Base-by-base conservation (phyloP, 2,888 invertebrate species). In the Lucinisca nassula region DNA sequence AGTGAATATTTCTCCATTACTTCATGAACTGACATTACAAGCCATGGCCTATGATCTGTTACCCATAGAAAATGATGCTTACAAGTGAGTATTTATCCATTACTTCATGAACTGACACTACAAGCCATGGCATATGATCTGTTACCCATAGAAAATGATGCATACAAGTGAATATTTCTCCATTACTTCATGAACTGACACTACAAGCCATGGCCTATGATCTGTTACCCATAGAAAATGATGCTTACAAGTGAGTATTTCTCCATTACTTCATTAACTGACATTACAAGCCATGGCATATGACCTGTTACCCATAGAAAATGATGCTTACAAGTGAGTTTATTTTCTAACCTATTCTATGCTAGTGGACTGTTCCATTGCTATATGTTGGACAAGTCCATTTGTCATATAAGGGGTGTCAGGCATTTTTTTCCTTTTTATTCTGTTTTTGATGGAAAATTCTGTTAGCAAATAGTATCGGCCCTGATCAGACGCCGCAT, bases 71-170 rank as follows among this genome's bases (percentile, higher is more conserved):
- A 99, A 99, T 96, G 99, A 99, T 96, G 99, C 99, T n/a, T 99
- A 99, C 97, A 99, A 98, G 98, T 98, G 87, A 92, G 95, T 91
- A 98, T 99, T 61, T 98, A 99, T 12, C 99, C 99, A 0, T 97
- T 99, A 78, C 97, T 99, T 75, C 99, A 99, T 96, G 99, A 99
- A 96, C 97, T 99, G 79, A 99, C 99, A 0, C 97, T 99, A 85
- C 99, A 99, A 97, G 99, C 99, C 38, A 99, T 99, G 99, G 99
- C 99, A 55, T 99, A 99, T 96, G 99, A 99, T 97, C 97, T 99
- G 89, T 97, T 99, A 94, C 98, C 98, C 84, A 99, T 99, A 93
- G 98, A 99, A 94, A 99, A 99, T 96, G 99, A 99, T 96, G 99
- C 99, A 21, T 99, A 99, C 97, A 99, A 98, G 98, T 98, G 87